Evolutionary conservation across 2,113 vertebrate species (phyloP), one percentile per base, ranked within the genome.

Genomic region (Cnemophilus loriae): DNA sequence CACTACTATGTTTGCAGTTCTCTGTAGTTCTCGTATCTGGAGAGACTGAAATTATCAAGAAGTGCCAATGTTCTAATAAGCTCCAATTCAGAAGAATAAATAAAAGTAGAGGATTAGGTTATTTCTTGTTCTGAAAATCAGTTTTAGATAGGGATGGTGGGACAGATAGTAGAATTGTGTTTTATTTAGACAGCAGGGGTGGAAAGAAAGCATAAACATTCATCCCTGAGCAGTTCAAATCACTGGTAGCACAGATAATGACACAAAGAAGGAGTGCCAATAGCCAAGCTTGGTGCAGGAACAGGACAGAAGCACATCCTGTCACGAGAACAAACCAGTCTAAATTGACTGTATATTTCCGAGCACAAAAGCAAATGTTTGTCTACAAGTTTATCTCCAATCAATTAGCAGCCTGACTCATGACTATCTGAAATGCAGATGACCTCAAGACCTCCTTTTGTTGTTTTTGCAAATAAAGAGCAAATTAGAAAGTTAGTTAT

Each of bases 351-450:
- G 15, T 10, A 67, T 76, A 61, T 89, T 89, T 80, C 78, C 80
- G n/a, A 85, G 69, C 55, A 90, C 70, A 93, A 90, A 87, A 81
- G 12, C 41, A 93, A 91, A 75, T 42, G n/a, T 67, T 70, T 95
- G 68, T 39, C 39, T 63, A 52, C 30, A 77, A 75, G 55, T 71
- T 82, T 26, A 67, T n/a, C 70, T 55, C 50, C 8, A 59, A 67
- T 63, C 52, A 76, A 18, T 84, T 69, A 86, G 12, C 5, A 8
- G 26, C 15, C 55, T 3, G 1, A 69, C 8, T 44, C 39, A 63
- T 24, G 55, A 73, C 41, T 69, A 41, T 55, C 63, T 83, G 46
- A 93, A 81, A 37, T 49, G 28, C n/a, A 73, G 92, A 93, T 7
- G 13, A 68, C 32, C n/a, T 70, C 33, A 55, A 42, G 44, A 86